A percentile compares a stretch with the other conserved stretches of the same genome.
Evolutionary conservation across 2,797 vertebrate species (phyloP).

Genomic region (Cynopterus sphinx): DNA sequence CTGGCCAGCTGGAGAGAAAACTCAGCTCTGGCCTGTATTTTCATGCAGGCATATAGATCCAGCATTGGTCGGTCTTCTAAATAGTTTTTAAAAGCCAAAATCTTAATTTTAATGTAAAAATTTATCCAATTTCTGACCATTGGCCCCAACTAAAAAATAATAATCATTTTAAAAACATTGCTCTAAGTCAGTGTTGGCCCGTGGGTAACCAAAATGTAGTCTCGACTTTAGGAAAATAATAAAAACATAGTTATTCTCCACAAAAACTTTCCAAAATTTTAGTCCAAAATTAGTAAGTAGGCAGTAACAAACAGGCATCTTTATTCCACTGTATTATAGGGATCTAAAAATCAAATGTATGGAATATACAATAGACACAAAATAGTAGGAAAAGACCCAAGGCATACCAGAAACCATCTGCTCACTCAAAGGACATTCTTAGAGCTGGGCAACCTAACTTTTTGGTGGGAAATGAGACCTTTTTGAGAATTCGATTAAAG

Average conservation of each 20-base stretch:
- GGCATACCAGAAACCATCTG: neutral
- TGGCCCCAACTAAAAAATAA: neutral
- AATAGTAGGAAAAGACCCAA: neutral
- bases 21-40: neutral
- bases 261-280: neutral
- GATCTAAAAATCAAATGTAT: neutral
- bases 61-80: neutral
- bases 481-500: neutral
- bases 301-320: neutral
- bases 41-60: neutral
- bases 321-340: neutral
- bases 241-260: neutral
- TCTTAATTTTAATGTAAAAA: conserved; percentile 10
- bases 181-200: neutral
- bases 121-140: neutral
- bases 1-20: neutral
- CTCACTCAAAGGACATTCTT: neutral
- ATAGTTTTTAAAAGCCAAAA: neutral
- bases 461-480: neutral
- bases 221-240: neutral
- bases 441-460: neutral
- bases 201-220: neutral
- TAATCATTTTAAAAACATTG: neutral
- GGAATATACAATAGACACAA: neutral
- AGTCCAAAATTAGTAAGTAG: neutral